A percentile compares a stretch with the other conserved stretches of the same genome.
These are phyloP conservation scores for Sesamia inferens DNA, from an alignment of 2,888 invertebrate genomes.

Conservation along the genomic window DNA sequence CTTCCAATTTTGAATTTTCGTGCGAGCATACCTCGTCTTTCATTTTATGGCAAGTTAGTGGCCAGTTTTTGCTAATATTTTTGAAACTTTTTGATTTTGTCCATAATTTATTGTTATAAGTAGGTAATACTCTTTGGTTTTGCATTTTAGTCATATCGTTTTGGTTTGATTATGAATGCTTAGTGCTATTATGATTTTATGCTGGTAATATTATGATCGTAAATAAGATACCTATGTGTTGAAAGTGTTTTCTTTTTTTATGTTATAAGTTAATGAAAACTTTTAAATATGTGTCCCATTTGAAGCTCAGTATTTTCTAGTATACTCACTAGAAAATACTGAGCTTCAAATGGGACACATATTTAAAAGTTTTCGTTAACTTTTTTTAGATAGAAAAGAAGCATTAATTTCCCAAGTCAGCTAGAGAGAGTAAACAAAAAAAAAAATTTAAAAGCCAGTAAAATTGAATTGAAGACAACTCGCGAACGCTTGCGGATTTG, in stretches of 20 bases:
- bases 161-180: constrained; percentile 1
- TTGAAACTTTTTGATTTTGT: too few relatives aligned
- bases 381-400: background rate
- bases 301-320: background rate
- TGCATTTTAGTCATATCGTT: background rate
- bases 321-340: background rate
- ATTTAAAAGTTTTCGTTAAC: background rate
- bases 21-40: constrained; percentile 72
- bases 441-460: too few relatives aligned
- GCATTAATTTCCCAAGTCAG: too few relatives aligned
- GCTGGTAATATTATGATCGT: background rate
- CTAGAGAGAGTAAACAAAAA: too few relatives aligned
- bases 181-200: background rate
- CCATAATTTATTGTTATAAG: too few relatives aligned
- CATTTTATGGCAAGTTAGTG: constrained; percentile 68
- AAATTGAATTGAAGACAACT: too few relatives aligned
- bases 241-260: background rate
- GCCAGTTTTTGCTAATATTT: constrained; percentile 47
- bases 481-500: too few relatives aligned
- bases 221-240: background rate
- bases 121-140: constrained; percentile 17
- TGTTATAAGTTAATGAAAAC: background rate
- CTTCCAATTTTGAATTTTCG: constrained; percentile 85
- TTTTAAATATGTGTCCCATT: background rate
- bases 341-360: background rate